Evolutionary conservation across 2,797 vertebrate species (phyloP).

Genomic region (Netta rufina): DNA sequence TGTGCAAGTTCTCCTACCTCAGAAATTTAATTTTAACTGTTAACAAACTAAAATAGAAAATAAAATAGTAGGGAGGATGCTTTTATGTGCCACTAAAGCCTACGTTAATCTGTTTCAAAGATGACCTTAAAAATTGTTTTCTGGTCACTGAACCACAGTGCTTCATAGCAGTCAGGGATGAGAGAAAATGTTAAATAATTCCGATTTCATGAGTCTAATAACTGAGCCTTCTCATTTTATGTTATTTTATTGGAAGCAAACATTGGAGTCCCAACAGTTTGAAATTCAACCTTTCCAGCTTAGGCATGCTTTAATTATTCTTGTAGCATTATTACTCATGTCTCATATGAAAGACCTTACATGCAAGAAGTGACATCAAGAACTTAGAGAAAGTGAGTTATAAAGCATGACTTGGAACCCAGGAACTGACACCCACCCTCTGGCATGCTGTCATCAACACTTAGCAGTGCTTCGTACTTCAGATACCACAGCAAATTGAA

Average conservation of each 20-base stretch:
- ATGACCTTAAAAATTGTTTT: slow-evolving; percentile 29
- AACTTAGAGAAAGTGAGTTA: neutral
- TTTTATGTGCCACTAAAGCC: neutral
- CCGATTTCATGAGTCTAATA: slow-evolving; percentile 48
- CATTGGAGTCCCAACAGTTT: neutral
- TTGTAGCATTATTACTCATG: neutral
- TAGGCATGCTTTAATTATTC: slow-evolving; percentile 38
- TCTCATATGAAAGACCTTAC: neutral
- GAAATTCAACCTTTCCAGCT: neutral
- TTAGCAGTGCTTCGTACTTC: neutral
- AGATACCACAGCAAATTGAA: neutral
- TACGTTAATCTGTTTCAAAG: slow-evolving; percentile 21
- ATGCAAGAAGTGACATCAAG: neutral
- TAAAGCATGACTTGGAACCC: neutral
- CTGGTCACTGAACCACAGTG: slow-evolving; percentile 24
- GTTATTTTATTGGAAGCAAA: slow-evolving; percentile 1
- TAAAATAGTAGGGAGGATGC: neutral
- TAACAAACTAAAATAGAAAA: neutral
- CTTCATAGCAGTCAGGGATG: slow-evolving; percentile 39
- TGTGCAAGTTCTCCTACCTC: slow-evolving; percentile 7
- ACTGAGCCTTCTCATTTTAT: slow-evolving; percentile 46
- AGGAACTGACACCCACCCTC: neutral
- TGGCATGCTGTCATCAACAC: neutral
- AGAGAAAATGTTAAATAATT: slow-evolving; percentile 61
- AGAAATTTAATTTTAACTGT: slow-evolving; percentile 45